Conservation (phyloP, 1,140 invertebrate species). For the Drosophila grimshawi region DNA sequence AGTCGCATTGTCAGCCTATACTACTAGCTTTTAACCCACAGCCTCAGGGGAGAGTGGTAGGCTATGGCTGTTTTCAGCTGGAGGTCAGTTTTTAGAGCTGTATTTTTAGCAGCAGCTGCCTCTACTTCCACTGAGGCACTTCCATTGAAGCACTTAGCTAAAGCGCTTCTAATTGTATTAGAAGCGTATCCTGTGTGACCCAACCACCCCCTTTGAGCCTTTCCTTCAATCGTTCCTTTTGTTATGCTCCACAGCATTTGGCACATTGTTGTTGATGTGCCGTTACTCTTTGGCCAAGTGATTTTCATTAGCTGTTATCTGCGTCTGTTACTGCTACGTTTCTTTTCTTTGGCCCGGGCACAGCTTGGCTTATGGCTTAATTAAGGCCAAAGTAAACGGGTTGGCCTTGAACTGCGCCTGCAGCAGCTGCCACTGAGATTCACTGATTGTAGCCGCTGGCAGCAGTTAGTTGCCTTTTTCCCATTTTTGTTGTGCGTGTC, state of each 20-base stretch:
- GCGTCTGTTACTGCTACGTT: slow-evolving; percentile 29
- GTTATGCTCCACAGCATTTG: slow-evolving; percentile 3
- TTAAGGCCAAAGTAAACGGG: slow-evolving; percentile 64
- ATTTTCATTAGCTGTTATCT: slow-evolving; percentile 70
- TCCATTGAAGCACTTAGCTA: slow-evolving; percentile 72
- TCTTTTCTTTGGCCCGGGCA: slow-evolving; percentile 25
- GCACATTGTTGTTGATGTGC: slow-evolving; percentile 60
- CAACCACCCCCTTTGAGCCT: not conserved
- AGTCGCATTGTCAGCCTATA: not conserved
- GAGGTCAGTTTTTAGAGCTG: slow-evolving; percentile 23
- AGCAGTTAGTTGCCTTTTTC: not conserved
- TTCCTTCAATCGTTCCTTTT: not conserved
- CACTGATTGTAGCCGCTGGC: not conserved
- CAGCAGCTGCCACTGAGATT: slow-evolving; percentile 5
- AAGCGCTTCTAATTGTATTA: slow-evolving; percentile 81
- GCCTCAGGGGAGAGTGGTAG: not conserved
- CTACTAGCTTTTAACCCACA: not conserved
- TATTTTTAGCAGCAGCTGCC: slow-evolving; percentile 14
- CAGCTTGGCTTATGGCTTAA: slow-evolving; percentile 72
- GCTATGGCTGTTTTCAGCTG: not conserved
- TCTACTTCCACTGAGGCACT: slow-evolving; percentile 24
- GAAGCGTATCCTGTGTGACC: slow-evolving; percentile 67
- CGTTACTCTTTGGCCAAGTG: slow-evolving; percentile 64
- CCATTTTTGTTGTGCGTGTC: slow-evolving; percentile 6
- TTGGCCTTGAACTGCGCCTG: slow-evolving; percentile 34